Conservation (phyloP, 2,888 invertebrate species). For the Rhopalosiphum nymphaeae region DNA sequence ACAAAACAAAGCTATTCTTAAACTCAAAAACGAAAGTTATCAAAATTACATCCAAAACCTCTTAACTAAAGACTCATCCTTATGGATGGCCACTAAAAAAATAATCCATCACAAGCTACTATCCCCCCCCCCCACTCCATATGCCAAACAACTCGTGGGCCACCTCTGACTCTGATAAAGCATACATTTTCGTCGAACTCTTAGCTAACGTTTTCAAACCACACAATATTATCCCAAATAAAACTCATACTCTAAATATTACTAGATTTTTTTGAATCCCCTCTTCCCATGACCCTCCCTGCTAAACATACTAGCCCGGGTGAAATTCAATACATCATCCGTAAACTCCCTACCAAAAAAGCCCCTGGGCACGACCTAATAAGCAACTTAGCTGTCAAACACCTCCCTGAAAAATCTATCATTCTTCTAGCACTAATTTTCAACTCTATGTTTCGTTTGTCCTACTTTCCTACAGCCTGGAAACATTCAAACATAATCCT, state of each 20-base stretch:
- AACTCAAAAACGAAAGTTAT: neutral
- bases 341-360: no score
- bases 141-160: neutral
- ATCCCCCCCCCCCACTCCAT: neutral
- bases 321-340: no score
- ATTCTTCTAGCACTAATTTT: no score
- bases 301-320: neutral
- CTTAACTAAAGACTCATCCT: neutral
- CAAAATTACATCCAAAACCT: neutral
- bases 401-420: no score
- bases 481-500: no score
- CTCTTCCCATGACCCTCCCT: neutral
- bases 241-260: neutral
- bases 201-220: neutral
- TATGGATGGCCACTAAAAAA: slow-evolving; percentile 31
- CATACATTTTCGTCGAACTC: neutral
- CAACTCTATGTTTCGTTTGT: no score
- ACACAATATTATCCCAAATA: neutral
- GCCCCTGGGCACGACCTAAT: neutral
- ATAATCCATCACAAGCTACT: neutral
- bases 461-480: no score
- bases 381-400: no score
- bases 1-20: neutral
- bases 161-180: slow-evolving; percentile 9
- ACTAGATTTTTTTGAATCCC: neutral